Base-by-base conservation (phyloP, 2,888 invertebrate species). In the Timema podura region DNA sequence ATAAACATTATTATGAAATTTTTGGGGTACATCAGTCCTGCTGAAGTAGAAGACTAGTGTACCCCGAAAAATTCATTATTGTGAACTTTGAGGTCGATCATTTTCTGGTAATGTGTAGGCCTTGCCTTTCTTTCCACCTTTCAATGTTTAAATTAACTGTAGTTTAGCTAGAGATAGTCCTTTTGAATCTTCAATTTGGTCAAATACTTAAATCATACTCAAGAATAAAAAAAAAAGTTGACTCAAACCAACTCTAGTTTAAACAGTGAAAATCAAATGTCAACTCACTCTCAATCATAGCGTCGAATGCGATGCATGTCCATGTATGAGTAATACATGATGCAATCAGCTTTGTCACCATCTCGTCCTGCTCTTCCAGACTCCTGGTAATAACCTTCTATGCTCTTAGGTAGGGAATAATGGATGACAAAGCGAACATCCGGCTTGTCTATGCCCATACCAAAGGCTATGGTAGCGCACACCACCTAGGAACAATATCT, bases 391-490 rank as follows among this genome's bases (percentile, higher is more conserved):
- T 95, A 98, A 0, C 95, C 96, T 82, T 98, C 98, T 75, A 98
- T 91, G 0, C 95, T 95, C 83, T 96, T 96, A 49, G 98, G 96
- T 78, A 98, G 79, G 5, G 95, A 91, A 81, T 92, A 93, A 81
- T 98, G 98, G 69, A 98, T 87, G 3, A 98, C 98, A 83, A 89
- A 97, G 5, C 97, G 90, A 10, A 98, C 93, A 84, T 98, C 95
- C 1, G 98, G 94, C 79, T 99, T 99, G 83, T 99, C 98, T 73
- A 99, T 97, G 16, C 98, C 98, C 98, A 99, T 98, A 48, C 96
- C 96, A 84, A 99, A 99, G 0, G 98, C 98, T 77, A 98, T 93
- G 0, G 99, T 99, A 0, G 98, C 98, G 78, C 97, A 97, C 68
- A 98, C 93, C 54, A 91, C 86, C 84, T 87, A 77, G 1, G 30